Evolutionary conservation across 2,888 invertebrate genomes (phyloP), one percentile per base, ranked within the genome.

Genomic region (Hylaea fasciaria): DNA sequence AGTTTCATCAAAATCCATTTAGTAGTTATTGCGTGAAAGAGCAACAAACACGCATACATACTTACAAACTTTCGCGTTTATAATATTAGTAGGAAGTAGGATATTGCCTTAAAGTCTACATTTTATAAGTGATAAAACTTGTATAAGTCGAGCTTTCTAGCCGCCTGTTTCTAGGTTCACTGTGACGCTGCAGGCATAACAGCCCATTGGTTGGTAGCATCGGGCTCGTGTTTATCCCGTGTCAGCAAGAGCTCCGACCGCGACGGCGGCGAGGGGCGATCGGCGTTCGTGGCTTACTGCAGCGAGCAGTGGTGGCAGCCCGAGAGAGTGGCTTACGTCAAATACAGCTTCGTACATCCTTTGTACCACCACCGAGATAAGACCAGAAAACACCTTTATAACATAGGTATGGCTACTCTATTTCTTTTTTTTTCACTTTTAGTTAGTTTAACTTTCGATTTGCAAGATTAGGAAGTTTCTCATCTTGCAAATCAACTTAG

Each of bases 181-280:
- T 91, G 91, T 64, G 91, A 91, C 57, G 87, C 88, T 13, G 90
- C 88, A 11, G 82, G 81, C 10, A 79, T 91, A 39, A 90, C 83
- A 65, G 74, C 82, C 2, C 86, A 90, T 68, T 91, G 91, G 91
- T 64, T 91, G 17, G 66, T 91, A 22, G 82, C 85, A 9, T 78
- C 91, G 8, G 91, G 81, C 0, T 76, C 88, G 0, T 91, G 91
- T 62, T 71, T 91, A 9, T 83, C 87, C 10, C 82, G 87, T n/a
- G 79, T 83, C 40, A 77, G 74, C 22, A 78, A 75, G 32, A 77
- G 77, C 10, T 70, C 74, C 11, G 64, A 71, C 0, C 72, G 70
- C 5, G 77, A 77, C 16, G 80, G 73, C 0, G 72, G 70, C 5
- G 77, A 77, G 17, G 80, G 73, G 0, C 78, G 79, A 5, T 87